Base-by-base conservation (phyloP, 35 echinoderm and acorn worm genomes). In the Apostichopus californicus region DNA sequence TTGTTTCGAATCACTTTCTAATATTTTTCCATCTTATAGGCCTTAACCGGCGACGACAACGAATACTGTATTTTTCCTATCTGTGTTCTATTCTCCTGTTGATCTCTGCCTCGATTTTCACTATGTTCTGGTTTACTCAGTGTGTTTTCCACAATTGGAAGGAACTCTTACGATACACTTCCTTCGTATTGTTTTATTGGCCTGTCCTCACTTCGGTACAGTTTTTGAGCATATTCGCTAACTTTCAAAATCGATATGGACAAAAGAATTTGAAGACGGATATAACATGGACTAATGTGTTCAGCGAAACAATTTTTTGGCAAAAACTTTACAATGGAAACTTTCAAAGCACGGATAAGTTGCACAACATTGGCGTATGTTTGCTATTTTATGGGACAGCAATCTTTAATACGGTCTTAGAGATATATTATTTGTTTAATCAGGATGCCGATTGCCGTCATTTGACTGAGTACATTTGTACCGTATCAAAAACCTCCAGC, bases 381-480 rank as follows among this genome's bases (percentile, higher is more conserved):
- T 0, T 81, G 79, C 1, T 81, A 54, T 23, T 81, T 14, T 56
- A 54, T 24, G 34, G 46, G 7, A 55, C 23, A 6, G 80, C 80
- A 24, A 17, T 54, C 22, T 8, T 57, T 8, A 53, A 55, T 52
- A 55, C 25, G 80, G 8, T 57, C 13, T 9, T 82, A 6, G 46
- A 82, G 28, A 34, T 82, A 14, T 9, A 10, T 53, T 57, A 0
- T 6, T 24, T 82, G 4, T 46, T 18, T n/a, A 18, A 55, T 9
- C 13, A 18, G 15, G 80, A 82, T 17, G 25, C 25, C 15, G 13
- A 82, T 55, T 82, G 80, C 28, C 7, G 26, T 8, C 46, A 14
- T 82, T 25, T 12, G 1, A 12, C 80, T 82, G 46, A 57, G 14
- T 82, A 82, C n/a, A 82, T 82, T 24, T 82, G 80, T 57, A 57